Percentiles rank a stretch among this genome's conserved stretches.
phyloP scores from a whole-genome alignment of 2,797 vertebrate species.

The Tapera naevia region DNA sequence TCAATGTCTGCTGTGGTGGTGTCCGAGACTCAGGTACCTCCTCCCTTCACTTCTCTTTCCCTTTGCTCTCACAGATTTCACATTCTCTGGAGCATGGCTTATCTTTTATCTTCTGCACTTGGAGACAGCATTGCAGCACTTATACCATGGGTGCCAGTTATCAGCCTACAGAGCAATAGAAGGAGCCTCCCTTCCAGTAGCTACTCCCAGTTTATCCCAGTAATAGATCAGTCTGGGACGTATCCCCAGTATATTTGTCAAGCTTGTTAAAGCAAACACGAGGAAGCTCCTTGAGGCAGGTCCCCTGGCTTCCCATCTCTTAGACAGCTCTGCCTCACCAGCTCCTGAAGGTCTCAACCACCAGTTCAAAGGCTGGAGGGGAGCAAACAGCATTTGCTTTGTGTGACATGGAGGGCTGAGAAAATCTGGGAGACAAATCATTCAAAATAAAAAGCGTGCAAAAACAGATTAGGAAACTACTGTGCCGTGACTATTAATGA shows the following conservation, averaged over 20 bases:
- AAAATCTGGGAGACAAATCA: constrained; percentile 18
- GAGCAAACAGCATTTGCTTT: constrained; percentile 28
- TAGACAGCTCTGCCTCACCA: not conserved
- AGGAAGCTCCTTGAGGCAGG: not conserved
- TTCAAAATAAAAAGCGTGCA: constrained; percentile 31
- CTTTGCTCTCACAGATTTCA: not conserved
- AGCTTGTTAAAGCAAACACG: not conserved
- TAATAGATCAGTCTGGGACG: not conserved
- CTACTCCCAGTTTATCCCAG: not conserved
- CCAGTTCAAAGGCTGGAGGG: not conserved
- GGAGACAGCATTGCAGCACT: not conserved
- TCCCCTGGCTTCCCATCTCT: not conserved
- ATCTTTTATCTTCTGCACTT: not conserved
- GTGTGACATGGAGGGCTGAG: not conserved
- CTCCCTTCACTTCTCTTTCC: not conserved
- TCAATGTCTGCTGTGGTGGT: not conserved
- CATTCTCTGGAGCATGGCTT: not conserved
- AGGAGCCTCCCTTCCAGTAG: not conserved
- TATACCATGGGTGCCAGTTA: not conserved
- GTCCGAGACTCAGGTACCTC: not conserved
- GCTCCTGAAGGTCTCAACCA: not conserved
- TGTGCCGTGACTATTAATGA: constrained; percentile 28
- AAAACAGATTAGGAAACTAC: constrained; percentile 57
- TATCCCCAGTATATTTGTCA: not conserved
- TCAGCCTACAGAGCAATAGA: not conserved